These are phyloP conservation scores for Ptilonorhynchus violaceus DNA, from an alignment of 2,113 vertebrate species.

Conservation along the genomic window DNA sequence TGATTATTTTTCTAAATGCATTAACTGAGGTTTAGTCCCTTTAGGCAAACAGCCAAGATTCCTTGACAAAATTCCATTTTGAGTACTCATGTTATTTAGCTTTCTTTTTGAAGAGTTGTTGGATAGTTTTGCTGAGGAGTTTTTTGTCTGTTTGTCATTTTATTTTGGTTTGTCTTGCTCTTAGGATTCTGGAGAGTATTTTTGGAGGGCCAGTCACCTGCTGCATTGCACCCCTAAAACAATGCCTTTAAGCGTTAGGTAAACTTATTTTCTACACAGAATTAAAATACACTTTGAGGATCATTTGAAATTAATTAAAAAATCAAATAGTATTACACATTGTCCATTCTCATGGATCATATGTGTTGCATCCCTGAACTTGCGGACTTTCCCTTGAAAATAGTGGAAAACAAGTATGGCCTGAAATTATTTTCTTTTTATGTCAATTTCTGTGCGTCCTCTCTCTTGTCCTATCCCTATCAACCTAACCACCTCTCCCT, in stretches of 20 bases:
- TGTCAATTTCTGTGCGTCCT: not conserved
- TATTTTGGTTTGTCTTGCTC: not conserved
- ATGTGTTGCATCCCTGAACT: not conserved
- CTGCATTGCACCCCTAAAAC: not conserved
- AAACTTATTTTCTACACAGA: not conserved
- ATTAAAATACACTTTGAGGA: not conserved
- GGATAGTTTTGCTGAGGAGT: not conserved
- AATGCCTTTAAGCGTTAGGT: not conserved
- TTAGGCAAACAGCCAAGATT: not conserved
- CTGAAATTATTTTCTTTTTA: not conserved
- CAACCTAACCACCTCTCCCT: too few species aligned
- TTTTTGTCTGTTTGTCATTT: not conserved
- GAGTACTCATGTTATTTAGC: not conserved
- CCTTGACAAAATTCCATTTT: not conserved
- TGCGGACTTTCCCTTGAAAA: not conserved
- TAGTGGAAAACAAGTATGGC: not conserved
- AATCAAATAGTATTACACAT: not conserved
- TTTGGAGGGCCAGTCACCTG: not conserved
- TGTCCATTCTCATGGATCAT: not conserved
- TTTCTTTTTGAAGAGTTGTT: not conserved
- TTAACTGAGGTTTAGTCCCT: not conserved
- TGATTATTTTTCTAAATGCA: not conserved
- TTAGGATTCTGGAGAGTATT: rapidly evolving
- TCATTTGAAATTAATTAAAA: not conserved
- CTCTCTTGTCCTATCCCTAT: not conserved